Evolutionary conservation across 1,140 invertebrate species (phyloP).

Genomic region (Bombus vancouverensis): DNA sequence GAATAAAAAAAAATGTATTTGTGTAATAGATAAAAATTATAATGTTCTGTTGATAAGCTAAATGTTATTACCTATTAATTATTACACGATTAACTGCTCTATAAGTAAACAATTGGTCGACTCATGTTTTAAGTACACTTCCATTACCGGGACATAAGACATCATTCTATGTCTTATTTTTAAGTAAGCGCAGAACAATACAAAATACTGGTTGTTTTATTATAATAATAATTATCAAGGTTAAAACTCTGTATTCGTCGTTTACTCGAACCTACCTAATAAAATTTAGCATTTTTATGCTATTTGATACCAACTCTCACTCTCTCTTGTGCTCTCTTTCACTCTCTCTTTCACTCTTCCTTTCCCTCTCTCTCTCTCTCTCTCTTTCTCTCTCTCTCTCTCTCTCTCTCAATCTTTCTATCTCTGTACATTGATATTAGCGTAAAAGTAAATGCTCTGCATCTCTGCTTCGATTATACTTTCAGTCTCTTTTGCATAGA

Average conservation of each 20-base stretch:
- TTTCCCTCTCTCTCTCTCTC: constrained; percentile 17
- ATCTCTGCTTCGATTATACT: constrained; percentile 69
- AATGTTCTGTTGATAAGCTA: constrained; percentile 54
- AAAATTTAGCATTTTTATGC: constrained; percentile 63
- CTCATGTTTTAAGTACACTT: constrained; percentile 79
- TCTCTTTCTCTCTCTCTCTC: constrained; percentile 48
- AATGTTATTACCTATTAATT: constrained; percentile 60
- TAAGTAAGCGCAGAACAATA: constrained; percentile 78
- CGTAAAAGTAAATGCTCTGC: constrained; percentile 70
- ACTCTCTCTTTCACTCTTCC: constrained; percentile 43
- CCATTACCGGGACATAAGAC: constrained; percentile 75
- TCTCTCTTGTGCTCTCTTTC: constrained; percentile 46
- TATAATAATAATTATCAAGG: constrained; percentile 61
- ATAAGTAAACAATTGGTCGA: constrained; percentile 71
- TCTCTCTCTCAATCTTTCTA: constrained; percentile 39
- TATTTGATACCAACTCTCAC: constrained; percentile 53
- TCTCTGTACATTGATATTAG: constrained; percentile 65
- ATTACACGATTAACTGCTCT: constrained; percentile 66
- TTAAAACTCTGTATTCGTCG: constrained; percentile 50
- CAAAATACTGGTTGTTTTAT: constrained; percentile 79
- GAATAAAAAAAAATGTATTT: constrained; percentile 55
- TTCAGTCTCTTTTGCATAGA: constrained; percentile 76
- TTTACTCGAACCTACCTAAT: constrained; percentile 53
- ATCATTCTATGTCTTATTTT: constrained; percentile 72
- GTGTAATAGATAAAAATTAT: constrained; percentile 51